A percentile compares a stretch with the other conserved stretches of the same genome.
These are phyloP conservation scores for Pemphigus obesinymphae DNA, from an alignment of 1,140 invertebrate species.

Conservation along the genomic window DNA sequence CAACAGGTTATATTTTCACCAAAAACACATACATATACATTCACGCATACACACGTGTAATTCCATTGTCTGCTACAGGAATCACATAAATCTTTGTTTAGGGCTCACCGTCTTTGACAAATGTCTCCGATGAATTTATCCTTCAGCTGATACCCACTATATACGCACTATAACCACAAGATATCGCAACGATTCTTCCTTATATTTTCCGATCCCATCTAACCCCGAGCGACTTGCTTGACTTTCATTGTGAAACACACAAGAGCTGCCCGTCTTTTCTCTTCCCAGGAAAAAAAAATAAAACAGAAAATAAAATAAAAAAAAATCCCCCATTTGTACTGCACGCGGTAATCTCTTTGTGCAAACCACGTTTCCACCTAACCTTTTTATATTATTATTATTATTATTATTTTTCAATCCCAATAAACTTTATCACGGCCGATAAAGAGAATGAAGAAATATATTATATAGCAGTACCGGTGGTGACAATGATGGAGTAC, in stretches of 20 bases:
- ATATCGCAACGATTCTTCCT: neutral
- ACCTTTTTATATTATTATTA: neutral
- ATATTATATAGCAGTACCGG: neutral
- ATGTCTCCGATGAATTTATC: neutral
- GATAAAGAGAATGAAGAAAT: neutral
- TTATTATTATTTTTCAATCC: neutral
- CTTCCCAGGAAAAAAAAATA: too few relatives aligned
- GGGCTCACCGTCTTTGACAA: neutral
- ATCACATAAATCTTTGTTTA: neutral
- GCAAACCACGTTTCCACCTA: neutral
- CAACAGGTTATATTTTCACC: neutral
- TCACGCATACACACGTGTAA: neutral
- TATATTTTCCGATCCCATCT: neutral
- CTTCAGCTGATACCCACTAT: neutral
- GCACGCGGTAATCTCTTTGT: neutral
- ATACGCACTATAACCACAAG: too few relatives aligned
- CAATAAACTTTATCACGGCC: neutral
- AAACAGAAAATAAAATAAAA: too few relatives aligned
- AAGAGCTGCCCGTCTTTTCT: neutral
- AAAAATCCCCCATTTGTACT: too few relatives aligned
- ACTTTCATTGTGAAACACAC: neutral
- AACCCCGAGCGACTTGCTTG: neutral
- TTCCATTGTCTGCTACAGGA: neutral
- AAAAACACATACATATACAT: neutral
- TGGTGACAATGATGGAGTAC: neutral